phyloP scores from a whole-genome alignment of 2,113 vertebrate genomes.

The Daubentonia madagascariensis region DNA sequence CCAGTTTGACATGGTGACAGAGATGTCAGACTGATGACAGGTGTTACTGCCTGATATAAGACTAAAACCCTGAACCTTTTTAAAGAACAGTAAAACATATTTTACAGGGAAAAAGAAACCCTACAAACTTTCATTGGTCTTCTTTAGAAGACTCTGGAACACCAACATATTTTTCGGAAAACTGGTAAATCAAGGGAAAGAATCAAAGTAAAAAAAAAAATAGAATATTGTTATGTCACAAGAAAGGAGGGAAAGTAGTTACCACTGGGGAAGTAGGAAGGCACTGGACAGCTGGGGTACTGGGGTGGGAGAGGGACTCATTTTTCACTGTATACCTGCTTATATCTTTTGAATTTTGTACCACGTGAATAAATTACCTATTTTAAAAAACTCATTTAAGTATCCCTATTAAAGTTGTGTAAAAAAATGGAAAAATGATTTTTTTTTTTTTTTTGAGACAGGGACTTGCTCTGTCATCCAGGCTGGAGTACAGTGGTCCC shows the following conservation, averaged over 20 bases:
- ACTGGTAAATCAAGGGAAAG: background rate
- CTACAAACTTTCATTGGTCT: background rate
- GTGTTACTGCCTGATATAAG: conserved; percentile 46
- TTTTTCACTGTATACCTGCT: background rate
- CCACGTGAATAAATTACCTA: background rate
- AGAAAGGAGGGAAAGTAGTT: background rate
- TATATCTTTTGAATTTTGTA: background rate
- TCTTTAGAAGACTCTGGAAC: background rate
- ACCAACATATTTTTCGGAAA: background rate
- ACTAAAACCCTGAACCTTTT: conserved; percentile 43
- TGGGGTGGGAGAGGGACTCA: background rate
- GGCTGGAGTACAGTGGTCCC: no score
- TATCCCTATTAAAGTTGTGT: background rate
- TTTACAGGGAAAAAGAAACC: background rate
- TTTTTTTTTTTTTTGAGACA: no score
- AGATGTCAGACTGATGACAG: background rate
- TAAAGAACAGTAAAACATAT: conserved; percentile 41
- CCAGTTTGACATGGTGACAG: background rate
- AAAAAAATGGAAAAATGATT: background rate
- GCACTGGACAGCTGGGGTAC: no score
- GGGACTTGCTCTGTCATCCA: no score
- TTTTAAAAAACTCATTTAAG: background rate
- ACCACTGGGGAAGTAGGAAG: background rate
- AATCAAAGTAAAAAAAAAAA: background rate
- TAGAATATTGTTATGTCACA: background rate